Percentiles rank a stretch among this genome's conserved stretches.
Conservation (phyloP, 1,140 invertebrate species). For the Archegozetes longisetosus region DNA sequence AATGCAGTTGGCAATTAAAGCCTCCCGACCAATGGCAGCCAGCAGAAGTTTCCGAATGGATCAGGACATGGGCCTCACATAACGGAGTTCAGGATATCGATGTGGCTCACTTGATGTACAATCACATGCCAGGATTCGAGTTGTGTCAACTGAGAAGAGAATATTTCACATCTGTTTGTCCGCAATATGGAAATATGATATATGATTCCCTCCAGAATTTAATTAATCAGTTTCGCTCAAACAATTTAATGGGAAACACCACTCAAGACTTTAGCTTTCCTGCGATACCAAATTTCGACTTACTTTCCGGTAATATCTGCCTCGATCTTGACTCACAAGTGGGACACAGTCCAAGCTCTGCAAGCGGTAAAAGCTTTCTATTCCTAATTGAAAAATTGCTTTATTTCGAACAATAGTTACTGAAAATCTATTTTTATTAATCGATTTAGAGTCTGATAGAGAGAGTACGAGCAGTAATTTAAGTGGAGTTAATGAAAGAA, state of each 20-base stretch:
- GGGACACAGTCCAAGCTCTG: neutral
- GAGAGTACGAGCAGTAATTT: conserved; percentile 20
- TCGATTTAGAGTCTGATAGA: conserved; percentile 20
- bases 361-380: neutral
- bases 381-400: neutral
- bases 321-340: neutral
- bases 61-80: conserved; percentile 19
- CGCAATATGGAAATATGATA: conserved; percentile 18
- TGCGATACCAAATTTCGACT: conserved; percentile 17
- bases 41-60: conserved; percentile 19
- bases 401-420: no score
- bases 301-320: neutral
- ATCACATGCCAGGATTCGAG: conserved; percentile 20
- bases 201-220: conserved; percentile 19
- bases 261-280: conserved; percentile 21
- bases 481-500: conserved; percentile 19
- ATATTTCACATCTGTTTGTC: conserved; percentile 19
- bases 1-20: conserved; percentile 8
- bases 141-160: conserved; percentile 17
- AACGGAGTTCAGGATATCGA: conserved; percentile 17
- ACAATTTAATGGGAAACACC: neutral
- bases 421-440: no score
- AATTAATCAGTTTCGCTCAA: conserved; percentile 15
- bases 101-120: conserved; percentile 17
- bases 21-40: conserved; percentile 20